Evolutionary conservation across 2,888 invertebrate genomes (phyloP), one percentile per base, ranked within the genome.

Genomic region (Phalangium opilio): DNA sequence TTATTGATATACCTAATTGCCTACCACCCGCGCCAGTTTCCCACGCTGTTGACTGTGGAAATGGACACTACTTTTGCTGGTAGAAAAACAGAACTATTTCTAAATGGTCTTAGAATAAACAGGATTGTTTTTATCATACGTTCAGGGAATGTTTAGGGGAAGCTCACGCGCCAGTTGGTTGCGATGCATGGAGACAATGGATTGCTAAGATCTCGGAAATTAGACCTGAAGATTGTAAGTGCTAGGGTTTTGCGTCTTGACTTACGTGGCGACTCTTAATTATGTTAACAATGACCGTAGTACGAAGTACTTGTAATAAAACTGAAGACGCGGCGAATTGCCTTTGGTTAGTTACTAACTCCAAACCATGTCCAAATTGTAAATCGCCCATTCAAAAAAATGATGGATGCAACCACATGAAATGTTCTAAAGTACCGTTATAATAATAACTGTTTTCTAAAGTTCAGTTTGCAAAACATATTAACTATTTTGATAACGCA

Each of bases 391-490:
- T 79, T 51, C 78, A 79, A 64, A 78, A 79, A 60, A 78, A 77
- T 60, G 79, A 79, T 63, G 79, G 75, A 15, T 79, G 79, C 63
- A 79, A 79, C 62, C 78, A 79, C 61, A 78, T 79, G 75, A 78
- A 77, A 61, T 79, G 79, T 63, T 76, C 75, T 43, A 78, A 78
- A 70, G 77, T 76, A 63, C 54, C 48, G 42, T 19, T 41, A 7
- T 27, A n/a, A n/a, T n/a, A n/a, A n/a, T n/a, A n/a, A n/a, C n/a
- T n/a, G n/a, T n/a, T n/a, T n/a, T n/a, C n/a, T n/a, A n/a, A n/a
- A n/a, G n/a, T n/a, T n/a, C n/a, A n/a, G n/a, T n/a, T 27, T 27
- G 8, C 27, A 27, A 27, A 27, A 20, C 5, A 41, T 41, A 17
- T 15, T 41, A 18, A 41, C 14, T 41, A 41, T 10, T 17, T 18